phyloP scores from a whole-genome alignment of 2,113 vertebrate genomes.

The Camelus dromedarius region DNA sequence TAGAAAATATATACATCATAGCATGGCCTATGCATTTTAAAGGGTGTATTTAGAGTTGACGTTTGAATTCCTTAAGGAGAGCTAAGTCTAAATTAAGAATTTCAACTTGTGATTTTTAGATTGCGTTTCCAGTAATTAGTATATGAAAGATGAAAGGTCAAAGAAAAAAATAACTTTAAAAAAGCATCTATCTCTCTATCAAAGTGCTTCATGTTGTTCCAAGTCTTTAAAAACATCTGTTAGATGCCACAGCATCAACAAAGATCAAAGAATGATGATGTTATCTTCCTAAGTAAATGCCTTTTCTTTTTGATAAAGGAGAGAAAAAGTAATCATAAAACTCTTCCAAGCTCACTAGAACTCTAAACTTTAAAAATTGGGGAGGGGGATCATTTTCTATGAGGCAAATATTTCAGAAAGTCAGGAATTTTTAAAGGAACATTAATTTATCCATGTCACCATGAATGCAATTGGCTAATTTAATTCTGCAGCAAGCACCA shows the following conservation, averaged over 20 bases:
- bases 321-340: background rate
- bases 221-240: conserved; percentile 29
- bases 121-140: conserved; percentile 21
- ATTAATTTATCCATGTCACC: background rate
- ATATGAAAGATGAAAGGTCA: conserved; percentile 52
- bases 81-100: conserved; percentile 41
- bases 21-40: background rate
- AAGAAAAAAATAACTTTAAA: conserved; percentile 44
- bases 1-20: background rate
- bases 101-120: conserved; percentile 39
- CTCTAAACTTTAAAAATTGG: background rate
- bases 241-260: conserved; percentile 24
- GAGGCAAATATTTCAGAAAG: background rate
- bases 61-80: conserved; percentile 50
- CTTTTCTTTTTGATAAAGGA: conserved; percentile 27
- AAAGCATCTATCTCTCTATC: conserved; percentile 17
- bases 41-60: conserved; percentile 47
- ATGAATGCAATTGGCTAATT: background rate
- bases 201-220: conserved; percentile 26
- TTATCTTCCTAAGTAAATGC: background rate
- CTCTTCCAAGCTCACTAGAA: background rate
- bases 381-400: background rate
- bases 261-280: conserved; percentile 27
- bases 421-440: background rate
- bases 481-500: background rate